Percentiles rank a stretch among this genome's conserved stretches.
Evolutionary conservation across 1,140 invertebrate species (phyloP).

Genomic region (Periplaneta americana): DNA sequence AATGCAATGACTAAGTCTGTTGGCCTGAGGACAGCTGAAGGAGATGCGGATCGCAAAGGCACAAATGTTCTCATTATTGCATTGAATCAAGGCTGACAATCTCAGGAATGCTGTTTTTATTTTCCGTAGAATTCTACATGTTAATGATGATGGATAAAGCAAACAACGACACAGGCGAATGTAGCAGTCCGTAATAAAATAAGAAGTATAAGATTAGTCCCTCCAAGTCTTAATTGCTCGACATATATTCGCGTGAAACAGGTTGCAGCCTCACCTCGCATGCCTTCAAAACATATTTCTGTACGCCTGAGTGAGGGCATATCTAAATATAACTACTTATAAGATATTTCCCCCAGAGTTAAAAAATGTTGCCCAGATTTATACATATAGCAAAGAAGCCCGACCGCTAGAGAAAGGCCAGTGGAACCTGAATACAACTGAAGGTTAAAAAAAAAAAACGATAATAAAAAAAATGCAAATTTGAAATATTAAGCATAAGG

Average conservation of each 20-base stretch:
- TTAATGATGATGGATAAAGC: not conserved
- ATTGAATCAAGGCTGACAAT: not conserved
- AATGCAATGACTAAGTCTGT: not conserved
- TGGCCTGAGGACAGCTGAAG: not conserved
- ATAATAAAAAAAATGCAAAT: too few relatives aligned
- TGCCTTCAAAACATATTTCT: too few relatives aligned
- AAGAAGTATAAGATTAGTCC: not conserved
- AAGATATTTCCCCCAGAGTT: too few relatives aligned
- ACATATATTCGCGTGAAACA: not conserved
- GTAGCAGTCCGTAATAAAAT: not conserved
- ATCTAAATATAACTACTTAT: not conserved
- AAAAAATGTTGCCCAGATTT: too few relatives aligned
- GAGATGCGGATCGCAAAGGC: not conserved
- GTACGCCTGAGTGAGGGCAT: not conserved
- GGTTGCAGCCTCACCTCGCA: not conserved
- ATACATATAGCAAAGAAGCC: too few relatives aligned
- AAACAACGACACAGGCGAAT: not conserved
- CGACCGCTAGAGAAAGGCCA: too few relatives aligned
- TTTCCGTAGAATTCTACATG: not conserved
- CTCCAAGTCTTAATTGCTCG: not conserved
- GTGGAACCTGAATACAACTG: too few relatives aligned
- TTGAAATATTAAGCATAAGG: too few relatives aligned
- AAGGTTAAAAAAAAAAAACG: too few relatives aligned
- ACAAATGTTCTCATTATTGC: not conserved
- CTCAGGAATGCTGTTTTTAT: not conserved